phyloP scores from a whole-genome alignment of 2,113 vertebrate genomes.

The Holacanthus passer region DNA sequence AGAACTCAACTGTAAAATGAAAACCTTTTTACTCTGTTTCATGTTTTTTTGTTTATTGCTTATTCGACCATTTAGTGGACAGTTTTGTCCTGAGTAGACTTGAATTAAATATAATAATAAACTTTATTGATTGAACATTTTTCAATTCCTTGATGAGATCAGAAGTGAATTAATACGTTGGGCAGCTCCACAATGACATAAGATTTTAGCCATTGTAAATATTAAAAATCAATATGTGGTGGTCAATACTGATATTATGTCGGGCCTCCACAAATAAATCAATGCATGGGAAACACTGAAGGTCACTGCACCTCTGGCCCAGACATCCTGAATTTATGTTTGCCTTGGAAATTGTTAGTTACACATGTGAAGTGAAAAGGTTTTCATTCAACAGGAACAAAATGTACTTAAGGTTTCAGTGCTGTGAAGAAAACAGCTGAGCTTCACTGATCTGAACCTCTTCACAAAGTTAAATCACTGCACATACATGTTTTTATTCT shows the following conservation, averaged over 20 bases:
- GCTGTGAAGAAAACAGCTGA: background rate
- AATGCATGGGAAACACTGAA: no score
- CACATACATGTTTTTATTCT: background rate
- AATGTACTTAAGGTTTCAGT: background rate
- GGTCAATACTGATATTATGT: no score
- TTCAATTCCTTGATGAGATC: background rate
- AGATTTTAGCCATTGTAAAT: no score
- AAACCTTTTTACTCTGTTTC: slow-evolving; percentile 35
- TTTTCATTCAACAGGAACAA: slow-evolving; percentile 31
- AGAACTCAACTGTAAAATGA: background rate
- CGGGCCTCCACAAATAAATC: no score
- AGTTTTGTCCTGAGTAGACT: background rate
- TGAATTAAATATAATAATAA: background rate
- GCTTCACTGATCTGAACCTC: slow-evolving; percentile 56
- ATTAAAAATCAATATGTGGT: no score
- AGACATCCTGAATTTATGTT: no score
- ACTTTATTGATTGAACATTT: background rate
- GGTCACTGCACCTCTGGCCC: no score
- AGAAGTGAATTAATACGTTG: no score
- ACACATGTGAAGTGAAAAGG: slow-evolving; percentile 20
- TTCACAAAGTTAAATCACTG: background rate
- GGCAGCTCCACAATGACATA: no score
- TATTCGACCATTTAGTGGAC: background rate
- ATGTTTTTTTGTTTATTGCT: background rate
- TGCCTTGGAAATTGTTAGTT: no score